Base-by-base conservation (phyloP, 2,113 vertebrate species). In the Cynoglossus semilaevis region DNA sequence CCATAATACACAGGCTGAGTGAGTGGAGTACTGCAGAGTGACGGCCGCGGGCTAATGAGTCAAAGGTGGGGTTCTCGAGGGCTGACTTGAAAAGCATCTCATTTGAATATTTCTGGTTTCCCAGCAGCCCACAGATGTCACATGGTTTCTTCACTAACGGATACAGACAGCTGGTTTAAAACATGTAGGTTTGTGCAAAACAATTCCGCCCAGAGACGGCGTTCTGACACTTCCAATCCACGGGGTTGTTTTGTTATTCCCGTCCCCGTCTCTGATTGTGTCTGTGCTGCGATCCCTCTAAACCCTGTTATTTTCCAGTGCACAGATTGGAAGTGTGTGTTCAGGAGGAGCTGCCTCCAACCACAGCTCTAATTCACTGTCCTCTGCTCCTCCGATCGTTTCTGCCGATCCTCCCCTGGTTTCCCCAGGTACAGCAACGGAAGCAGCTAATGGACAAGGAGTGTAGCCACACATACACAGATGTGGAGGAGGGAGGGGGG, bases 391-490 rank as follows among this genome's bases (percentile, higher is more conserved):
- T 63, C 44, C 10, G 17, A 53, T 67, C 58, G 15, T 61, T 72
- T 58, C 53, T 54, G 40, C 67, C 49, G 58, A 47, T 49, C 35
- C 22, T 51, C 59, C 50, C 15, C 40, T 13, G 2, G 47, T 54
- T 38, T 78, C 76, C 75, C 48, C 22, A 19, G 65, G 68, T 58
- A 63, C 69, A 36, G 61, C 51, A 70, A 69, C 74, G 64, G 66
- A 59, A 68, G 72, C 71, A 67, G 72, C 72, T 85, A 82, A 85
- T 86, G 77, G 80, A 81, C 72, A 79, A 85, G 78, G 70, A 78
- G 58, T 83, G 80, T 79, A 75, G 72, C 68, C 65, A 69, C 67
- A 63, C 47, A 19, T 52, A 68, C 67, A 54, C 79, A 80, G 80
- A 75, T 63, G 68, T 71, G 75, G 68, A 58, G 52, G 41, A 51